These are phyloP conservation scores for Thera obeliscata DNA, from an alignment of 2,888 invertebrate species.

Conservation along the genomic window DNA sequence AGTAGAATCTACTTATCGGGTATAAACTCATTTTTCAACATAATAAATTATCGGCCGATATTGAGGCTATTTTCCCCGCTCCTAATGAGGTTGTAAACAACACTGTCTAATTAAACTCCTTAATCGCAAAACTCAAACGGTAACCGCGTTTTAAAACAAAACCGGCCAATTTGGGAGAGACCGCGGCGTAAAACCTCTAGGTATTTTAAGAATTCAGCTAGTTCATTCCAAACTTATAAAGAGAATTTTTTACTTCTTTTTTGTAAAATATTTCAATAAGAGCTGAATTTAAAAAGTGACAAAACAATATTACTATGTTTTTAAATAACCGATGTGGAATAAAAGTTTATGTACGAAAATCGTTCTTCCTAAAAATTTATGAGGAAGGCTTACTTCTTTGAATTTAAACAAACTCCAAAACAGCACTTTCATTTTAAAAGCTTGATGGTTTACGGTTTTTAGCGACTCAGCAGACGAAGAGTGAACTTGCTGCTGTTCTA, in stretches of 20 bases:
- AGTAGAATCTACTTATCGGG: constrained; percentile 66
- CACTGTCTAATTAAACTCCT: constrained; percentile 84
- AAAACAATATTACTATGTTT: no score
- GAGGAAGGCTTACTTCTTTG: no score
- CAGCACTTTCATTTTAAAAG: background rate
- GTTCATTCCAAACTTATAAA: constrained; percentile 5
- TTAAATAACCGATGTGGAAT: no score
- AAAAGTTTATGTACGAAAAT: no score
- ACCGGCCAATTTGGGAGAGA: constrained; percentile 82
- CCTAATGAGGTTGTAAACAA: constrained; percentile 84
- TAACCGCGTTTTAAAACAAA: constrained; percentile 83
- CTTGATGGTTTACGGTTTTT: no score
- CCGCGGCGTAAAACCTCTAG: constrained; percentile 71
- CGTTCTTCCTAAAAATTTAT: no score
- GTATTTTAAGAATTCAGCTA: constrained; percentile 7
- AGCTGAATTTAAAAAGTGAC: no score
- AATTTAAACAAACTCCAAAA: no score
- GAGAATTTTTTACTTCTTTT: no score
- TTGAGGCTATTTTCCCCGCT: constrained; percentile 72
- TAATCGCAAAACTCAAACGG: constrained; percentile 84
- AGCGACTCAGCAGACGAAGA: background rate
- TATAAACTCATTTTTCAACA: constrained; percentile 80
- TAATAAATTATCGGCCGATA: constrained; percentile 81
- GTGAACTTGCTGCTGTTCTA: constrained; percentile 16
- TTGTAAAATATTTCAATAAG: no score